A percentile compares a stretch with the other conserved stretches of the same genome.
Conservation (phyloP, 2,113 vertebrate genomes). For the Seriola aureovittata region DNA sequence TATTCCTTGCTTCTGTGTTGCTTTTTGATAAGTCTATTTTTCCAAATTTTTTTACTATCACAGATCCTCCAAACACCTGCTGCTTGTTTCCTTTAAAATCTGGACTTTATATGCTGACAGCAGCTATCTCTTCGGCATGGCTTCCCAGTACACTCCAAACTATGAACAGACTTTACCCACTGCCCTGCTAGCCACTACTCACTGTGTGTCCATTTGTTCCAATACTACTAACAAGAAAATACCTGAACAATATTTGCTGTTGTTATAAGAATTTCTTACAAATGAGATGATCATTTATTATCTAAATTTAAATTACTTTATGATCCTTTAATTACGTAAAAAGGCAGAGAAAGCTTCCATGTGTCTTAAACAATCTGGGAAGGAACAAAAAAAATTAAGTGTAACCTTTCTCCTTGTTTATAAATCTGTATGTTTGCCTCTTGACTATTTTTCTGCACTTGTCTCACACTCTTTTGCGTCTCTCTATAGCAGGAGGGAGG, state of each 20-base stretch:
- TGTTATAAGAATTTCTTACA: background rate
- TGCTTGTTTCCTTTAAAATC: conserved; percentile 35
- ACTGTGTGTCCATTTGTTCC: conserved; percentile 61
- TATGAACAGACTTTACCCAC: conserved; percentile 39
- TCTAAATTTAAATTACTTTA: background rate
- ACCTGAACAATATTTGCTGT: conserved; percentile 15
- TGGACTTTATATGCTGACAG: conserved; percentile 43
- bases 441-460: background rate
- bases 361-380: background rate
- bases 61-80: conserved; percentile 34
- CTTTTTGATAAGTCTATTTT: conserved; percentile 28
- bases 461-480: conserved; percentile 34
- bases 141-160: conserved; percentile 50
- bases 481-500: conserved; percentile 92
- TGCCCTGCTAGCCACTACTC: conserved; percentile 42
- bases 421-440: background rate
- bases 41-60: conserved; percentile 10
- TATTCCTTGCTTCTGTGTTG: conserved; percentile 35
- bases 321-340: background rate
- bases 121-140: conserved; percentile 60
- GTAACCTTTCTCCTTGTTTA: conserved; percentile 1
- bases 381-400: background rate
- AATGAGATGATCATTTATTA: background rate
- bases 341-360: background rate
- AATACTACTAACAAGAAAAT: conserved; percentile 58